Evolutionary conservation across 2,888 invertebrate species (phyloP), one percentile per base, ranked within the genome.

Genomic region (Bellardia pandia): DNA sequence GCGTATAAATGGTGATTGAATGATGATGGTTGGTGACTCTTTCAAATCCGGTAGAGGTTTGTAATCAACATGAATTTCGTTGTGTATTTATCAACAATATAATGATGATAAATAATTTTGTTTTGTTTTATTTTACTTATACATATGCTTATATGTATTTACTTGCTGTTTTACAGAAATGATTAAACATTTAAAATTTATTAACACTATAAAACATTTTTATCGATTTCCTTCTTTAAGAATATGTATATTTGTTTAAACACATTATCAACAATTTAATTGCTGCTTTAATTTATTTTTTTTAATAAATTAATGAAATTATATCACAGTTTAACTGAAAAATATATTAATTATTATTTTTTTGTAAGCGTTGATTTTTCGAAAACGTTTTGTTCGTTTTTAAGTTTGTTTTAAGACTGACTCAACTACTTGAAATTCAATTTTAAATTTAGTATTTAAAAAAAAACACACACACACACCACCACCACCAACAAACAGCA

Each of bases 391-490:
- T 72, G 78, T 45, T 56, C 88, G 86, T 88, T 89, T 75, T 90
- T 90, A 91, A 89, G 90, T 89, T 89, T 89, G 90, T 89, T 91
- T 88, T 53, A 88, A 89, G 92, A 92, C 92, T 92, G 93, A 92
- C 89, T 92, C 91, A 90, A 88, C 81, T 74, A 53, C 66, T 75
- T 75, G 69, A 87, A 85, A 75, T 85, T 69, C 23, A 69, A 78
- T 74, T 78, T 69, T 64, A 64, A 85, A 78, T 68, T 58, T 42
- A 77, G 45, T 81, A 71, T 66, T 71, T 37, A 13, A 13, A 3
- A 13, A 53, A 69, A 75, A 79, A 56, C 58, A 42, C 11, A 69
- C 56, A 62, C 64, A 33, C 14, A 37, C 23, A 68, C 60, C 37
- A 62, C 74, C 53, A 66, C 40, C 30, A 60, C 14, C 40, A 42